Base-by-base conservation (phyloP, 1,140 invertebrate species). In the Drosophila mojavensis region DNA sequence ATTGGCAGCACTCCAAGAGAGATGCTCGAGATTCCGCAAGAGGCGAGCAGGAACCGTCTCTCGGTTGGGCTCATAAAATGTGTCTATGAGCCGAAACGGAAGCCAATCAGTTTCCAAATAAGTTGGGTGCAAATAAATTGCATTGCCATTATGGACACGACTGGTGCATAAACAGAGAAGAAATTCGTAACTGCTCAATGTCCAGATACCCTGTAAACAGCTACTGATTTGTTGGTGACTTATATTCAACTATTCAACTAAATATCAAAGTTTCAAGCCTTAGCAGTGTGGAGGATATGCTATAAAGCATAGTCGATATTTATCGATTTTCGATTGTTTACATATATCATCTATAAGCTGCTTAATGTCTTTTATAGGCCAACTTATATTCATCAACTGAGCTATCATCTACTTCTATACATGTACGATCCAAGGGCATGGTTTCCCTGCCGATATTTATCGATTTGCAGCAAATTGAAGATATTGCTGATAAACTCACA, bases 51-150 rank as follows among this genome's bases (percentile, higher is more conserved):
- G 11, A 36, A 13, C 2, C 3, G 17, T 7, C 39, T 9, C 39
- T 47, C 11, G 10, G 17, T 39, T 13, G 5, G 67, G 65, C n/a
- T 61, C 58, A 74, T 62, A 69, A 74, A 62, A 53, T 43, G 55
- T 73, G 55, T 43, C 71, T 68, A 74, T 62, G 56, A 28, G 51
- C 24, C 65, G 43, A 62, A 58, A 60, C 64, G 70, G 56, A 73
- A 61, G 71, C 71, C 71, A 74, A 74, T 74, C 71, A 69, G 71
- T 20, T 73, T 64, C 64, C 75, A 78, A 85, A 74, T 74, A 88
- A 89, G 78, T 89, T 89, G 74, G 75, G 24, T 70, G 77, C 80
- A 83, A 88, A 89, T 89, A 88, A 89, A 89, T 88, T 83, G 77
- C 77, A 75, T 43, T 53, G 41, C 60, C 84, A 84, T 84, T 81